Percentiles rank a stretch among this genome's conserved stretches.
phyloP scores from a whole-genome alignment of 2,888 invertebrate species.

The Enchytraeus crypticus region DNA sequence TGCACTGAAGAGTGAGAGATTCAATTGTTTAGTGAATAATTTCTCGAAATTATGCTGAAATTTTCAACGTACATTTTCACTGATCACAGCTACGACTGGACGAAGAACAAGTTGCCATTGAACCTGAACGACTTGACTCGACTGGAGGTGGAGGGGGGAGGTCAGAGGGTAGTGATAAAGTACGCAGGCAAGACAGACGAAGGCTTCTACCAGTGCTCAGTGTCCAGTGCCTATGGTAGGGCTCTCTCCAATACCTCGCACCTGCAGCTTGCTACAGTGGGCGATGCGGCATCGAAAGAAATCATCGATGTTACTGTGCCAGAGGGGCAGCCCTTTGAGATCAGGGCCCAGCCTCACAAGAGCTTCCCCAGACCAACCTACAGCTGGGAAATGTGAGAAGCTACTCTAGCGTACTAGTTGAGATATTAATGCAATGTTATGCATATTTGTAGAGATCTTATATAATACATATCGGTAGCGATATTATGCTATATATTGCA shows the following conservation, averaged over 20 bases:
- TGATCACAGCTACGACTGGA: conserved; percentile 1
- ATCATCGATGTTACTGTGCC: not conserved
- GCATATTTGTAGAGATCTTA: too few relatives aligned
- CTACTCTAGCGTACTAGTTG: too few relatives aligned
- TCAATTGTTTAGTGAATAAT: too few relatives aligned
- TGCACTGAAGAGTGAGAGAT: too few relatives aligned
- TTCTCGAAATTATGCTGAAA: too few relatives aligned
- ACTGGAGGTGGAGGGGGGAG: not conserved
- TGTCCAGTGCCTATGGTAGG: not conserved
- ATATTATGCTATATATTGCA: too few relatives aligned
- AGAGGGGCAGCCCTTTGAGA: not conserved
- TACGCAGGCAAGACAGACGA: not conserved
- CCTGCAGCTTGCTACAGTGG: not conserved
- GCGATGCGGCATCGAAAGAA: not conserved
- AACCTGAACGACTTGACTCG: not conserved
- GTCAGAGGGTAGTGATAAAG: not conserved
- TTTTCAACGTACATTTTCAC: too few relatives aligned
- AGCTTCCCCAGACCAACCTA: not conserved
- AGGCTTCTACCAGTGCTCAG: not conserved
- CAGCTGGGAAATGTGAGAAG: too few relatives aligned
- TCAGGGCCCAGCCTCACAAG: not conserved
- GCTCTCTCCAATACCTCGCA: not conserved
- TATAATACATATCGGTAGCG: too few relatives aligned
- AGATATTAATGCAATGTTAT: too few relatives aligned
- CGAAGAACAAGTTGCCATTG: not conserved